These are phyloP conservation scores for Callorhinus ursinus DNA, from an alignment of 2,113 vertebrate species.

Conservation along the genomic window DNA sequence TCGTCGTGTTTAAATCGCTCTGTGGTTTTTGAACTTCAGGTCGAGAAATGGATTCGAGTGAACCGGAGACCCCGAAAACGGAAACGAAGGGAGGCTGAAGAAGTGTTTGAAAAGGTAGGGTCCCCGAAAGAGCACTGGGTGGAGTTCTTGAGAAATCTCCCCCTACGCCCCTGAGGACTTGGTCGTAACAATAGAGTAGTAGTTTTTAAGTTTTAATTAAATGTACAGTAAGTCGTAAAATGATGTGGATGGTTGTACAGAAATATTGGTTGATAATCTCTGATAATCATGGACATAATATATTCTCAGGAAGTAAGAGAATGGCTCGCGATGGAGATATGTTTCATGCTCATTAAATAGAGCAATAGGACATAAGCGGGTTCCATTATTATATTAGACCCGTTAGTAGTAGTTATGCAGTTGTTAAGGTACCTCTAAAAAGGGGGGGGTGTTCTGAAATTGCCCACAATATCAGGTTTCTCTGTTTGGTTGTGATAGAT, in stretches of 20 bases:
- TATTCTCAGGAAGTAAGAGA: not conserved
- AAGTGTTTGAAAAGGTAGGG: constrained; percentile 93
- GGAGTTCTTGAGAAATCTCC: not conserved
- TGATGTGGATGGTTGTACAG: not conserved
- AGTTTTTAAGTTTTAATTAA: not conserved
- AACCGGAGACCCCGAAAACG: constrained; percentile 90
- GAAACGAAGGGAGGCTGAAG: constrained; percentile 87
- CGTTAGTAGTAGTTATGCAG: not conserved
- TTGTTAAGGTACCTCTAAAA: not conserved
- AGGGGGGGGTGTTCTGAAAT: not conserved
- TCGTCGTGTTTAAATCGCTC: constrained; percentile 71
- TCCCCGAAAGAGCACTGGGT: not conserved
- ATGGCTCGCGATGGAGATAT: not conserved
- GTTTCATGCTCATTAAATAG: not conserved
- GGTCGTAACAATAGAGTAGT: not conserved
- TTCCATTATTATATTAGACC: not conserved
- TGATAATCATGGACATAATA: not conserved
- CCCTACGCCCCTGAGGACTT: not conserved
- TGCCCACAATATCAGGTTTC: not conserved
- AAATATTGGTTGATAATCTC: not conserved
- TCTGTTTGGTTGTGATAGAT: not conserved
- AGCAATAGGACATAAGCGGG: not conserved
- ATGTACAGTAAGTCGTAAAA: not conserved
- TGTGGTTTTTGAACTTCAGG: constrained; percentile 88
- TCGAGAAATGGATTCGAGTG: constrained; percentile 93